Base-by-base conservation (phyloP, 2,797 vertebrate genomes). In the Enteromius thamalakanensis region DNA sequence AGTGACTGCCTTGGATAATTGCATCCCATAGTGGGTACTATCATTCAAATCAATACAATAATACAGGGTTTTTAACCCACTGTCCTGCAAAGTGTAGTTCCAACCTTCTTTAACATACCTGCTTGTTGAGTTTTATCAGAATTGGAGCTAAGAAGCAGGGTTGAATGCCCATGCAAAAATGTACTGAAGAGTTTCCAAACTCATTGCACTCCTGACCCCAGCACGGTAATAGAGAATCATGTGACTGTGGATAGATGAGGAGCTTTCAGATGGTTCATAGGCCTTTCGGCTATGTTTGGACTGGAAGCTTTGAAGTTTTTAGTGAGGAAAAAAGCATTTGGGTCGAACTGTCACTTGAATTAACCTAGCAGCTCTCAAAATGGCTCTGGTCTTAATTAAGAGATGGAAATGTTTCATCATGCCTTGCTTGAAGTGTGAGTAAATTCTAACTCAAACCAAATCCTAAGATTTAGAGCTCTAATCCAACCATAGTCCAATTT, bases 361-460 rank as follows among this genome's bases (percentile, higher is more conserved):
- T 85, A 80, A 69, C 79, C 45, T 62, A 80, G 81, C 64, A 82
- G 68, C 75, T 86, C 80, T 76, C 40, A 62, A 79, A 82, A 49
- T 34, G 49, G 60, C 55, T 80, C 83, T 87, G 85, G 62, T 62
- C 70, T 84, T 85, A 80, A 87, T 89, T 87, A 89, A n/a, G 45
- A 79, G 53, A 83, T 85, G 83, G 81, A 85, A 86, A 86, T 76
- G 84, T 82, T 86, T 85, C 68, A 76, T 85, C 85, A 86, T 85
- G 77, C 69, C 17, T 87, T 86, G 76, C 76, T 86, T 85, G 76
- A 87, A 87, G 81, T 80, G 85, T 86, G 81, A 83, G 86, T 84
- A 86, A 82, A 84, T 86, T 88, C 79, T 70, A 86, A 85, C 83
- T 84, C 14, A 68, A 82, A 81, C 75, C 83, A 85, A 72, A 49